Evolutionary conservation across 2,113 vertebrate species (phyloP), one percentile per base, ranked within the genome.

Genomic region (Actenoides hombroni): DNA sequence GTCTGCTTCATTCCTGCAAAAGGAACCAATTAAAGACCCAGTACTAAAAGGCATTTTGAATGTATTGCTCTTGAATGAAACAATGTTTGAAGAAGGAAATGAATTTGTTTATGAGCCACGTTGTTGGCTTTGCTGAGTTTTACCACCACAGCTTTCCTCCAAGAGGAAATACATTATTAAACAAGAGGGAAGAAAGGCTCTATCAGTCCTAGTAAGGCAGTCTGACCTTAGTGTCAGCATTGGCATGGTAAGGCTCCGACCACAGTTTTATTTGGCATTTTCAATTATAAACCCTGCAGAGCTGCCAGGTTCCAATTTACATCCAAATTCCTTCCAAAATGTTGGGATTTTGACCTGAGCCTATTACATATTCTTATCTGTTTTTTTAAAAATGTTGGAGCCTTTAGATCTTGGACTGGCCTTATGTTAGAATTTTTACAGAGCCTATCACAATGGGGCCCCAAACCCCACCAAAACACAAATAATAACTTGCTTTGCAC

Each of bases 1-100:
- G 10, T 20, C 42, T 60, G 3, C 57, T 89, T 60, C 54, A 28
- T n/a, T 88, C 63, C 76, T 81, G 23, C 90, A 70, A 83, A 86
- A 54, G 68, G 31, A 88, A 82, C 69, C 39, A 56, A n/a, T 61
- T 81, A 76, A 92, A 81, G 68, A 40, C 5, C 23, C 25, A 37
- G 31, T 11, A 53, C 40, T 42, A 75, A 88, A 90, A 77, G 44
- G 70, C 57, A 90, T 90, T 90, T 88, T 81, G n/a, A 80, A 93
- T 51, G 19, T 85, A 74, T 81, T 92, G 60, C 51, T 94, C 46
- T 76, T 96, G 75, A 96, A 93, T 92, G 85, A 95, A 90, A 90
- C 88, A 94, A 81, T 92, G 93, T 92, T 93, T 94, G 88, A 90
- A 96, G 76, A 96, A 95, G 83, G 88, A 96, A 95, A 92, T 89